These are phyloP conservation scores for Acleris sparsana DNA, from an alignment of 2,888 invertebrate species.

Conservation along the genomic window DNA sequence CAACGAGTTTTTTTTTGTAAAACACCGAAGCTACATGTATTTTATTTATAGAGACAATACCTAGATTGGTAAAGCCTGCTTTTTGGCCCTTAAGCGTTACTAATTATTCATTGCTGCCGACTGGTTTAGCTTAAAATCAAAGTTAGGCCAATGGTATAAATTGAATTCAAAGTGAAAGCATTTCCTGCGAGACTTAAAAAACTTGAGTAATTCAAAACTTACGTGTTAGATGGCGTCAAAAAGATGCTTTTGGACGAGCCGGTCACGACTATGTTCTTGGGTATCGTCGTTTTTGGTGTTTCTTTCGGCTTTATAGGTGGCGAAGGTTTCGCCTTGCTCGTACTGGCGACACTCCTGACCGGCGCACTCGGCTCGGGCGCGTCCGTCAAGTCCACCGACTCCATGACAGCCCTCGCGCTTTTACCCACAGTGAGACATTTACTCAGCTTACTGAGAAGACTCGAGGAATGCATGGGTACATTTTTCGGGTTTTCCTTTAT, in stretches of 20 bases:
- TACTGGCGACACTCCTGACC: neutral
- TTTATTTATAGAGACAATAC: too few relatives aligned
- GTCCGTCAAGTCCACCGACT: conserved; percentile 38
- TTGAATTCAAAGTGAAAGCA: too few relatives aligned
- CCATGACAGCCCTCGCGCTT: conserved; percentile 1
- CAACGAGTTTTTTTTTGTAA: too few relatives aligned
- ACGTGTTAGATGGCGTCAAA: conserved; percentile 37
- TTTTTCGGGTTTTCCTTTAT: neutral
- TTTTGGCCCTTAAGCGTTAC: too few relatives aligned
- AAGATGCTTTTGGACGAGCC: conserved; percentile 53
- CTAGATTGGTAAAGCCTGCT: too few relatives aligned
- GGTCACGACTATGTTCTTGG: conserved; percentile 38
- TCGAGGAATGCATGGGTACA: neutral
- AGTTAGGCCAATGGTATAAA: too few relatives aligned
- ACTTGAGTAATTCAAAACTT: conserved; percentile 1
- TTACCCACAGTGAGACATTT: neutral
- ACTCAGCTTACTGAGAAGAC: conserved; percentile 6
- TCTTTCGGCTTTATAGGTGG: conserved; percentile 6
- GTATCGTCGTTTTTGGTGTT: conserved; percentile 25
- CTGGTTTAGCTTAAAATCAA: too few relatives aligned
- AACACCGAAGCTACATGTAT: too few relatives aligned
- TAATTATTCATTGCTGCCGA: too few relatives aligned
- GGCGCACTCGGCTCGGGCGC: conserved; percentile 19
- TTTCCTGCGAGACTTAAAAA: too few relatives aligned
- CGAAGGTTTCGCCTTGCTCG: conserved; percentile 3